Evolutionary conservation across 1,140 invertebrate species (phyloP).

Genomic region (Drosophila trapezifrons): DNA sequence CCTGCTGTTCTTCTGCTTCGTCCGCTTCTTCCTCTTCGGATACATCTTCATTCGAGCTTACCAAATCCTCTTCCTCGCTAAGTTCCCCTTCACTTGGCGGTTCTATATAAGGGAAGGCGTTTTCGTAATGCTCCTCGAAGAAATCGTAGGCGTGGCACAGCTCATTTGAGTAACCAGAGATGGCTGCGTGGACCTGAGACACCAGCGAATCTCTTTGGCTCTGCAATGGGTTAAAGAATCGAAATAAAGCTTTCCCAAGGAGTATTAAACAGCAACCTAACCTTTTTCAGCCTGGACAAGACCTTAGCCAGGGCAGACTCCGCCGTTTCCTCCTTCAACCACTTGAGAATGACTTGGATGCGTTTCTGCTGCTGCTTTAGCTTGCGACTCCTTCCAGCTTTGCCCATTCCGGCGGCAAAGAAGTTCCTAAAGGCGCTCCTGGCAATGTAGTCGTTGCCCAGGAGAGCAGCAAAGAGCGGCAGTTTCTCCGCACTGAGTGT

Average conservation of each 20-base stretch:
- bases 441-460: constrained; percentile 95
- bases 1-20: not conserved
- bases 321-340: constrained; percentile 89
- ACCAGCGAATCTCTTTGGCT: constrained; percentile 85
- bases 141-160: constrained; percentile 86
- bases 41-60: not conserved
- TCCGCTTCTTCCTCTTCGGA: constrained; percentile 30
- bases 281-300: constrained; percentile 85
- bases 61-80: constrained; percentile 28
- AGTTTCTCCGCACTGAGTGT: constrained; percentile 88
- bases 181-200: constrained; percentile 86
- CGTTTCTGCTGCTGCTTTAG: constrained; percentile 86
- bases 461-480: constrained; percentile 91
- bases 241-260: not conserved
- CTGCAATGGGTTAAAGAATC: constrained; percentile 35
- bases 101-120: constrained; percentile 50
- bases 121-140: constrained; percentile 84
- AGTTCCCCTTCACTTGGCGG: constrained; percentile 43
- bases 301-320: constrained; percentile 89
- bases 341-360: constrained; percentile 89
- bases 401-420: constrained; percentile 86
- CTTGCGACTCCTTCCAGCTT: constrained; percentile 86
- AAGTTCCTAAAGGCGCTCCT: constrained; percentile 88
- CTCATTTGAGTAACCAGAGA: constrained; percentile 87
- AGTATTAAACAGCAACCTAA: constrained; percentile 86